Conservation (phyloP, 2,113 vertebrate genomes). For the Prolemur simus region DNA sequence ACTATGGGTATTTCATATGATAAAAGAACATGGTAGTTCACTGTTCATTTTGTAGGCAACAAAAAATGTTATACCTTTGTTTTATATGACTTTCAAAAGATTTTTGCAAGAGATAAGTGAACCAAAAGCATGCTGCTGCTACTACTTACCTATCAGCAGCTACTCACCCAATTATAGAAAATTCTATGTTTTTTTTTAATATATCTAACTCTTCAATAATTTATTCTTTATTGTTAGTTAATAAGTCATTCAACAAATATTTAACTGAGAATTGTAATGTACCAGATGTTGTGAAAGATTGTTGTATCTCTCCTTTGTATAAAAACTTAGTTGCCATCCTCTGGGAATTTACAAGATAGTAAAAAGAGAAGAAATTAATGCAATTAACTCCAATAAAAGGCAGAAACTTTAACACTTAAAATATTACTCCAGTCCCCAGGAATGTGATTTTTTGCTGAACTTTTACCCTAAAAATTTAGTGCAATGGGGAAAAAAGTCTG, state of each 20-base stretch:
- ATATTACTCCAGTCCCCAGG: not conserved
- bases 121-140: not conserved
- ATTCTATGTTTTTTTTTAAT: not conserved
- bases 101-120: not conserved
- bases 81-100: not conserved
- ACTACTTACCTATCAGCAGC: not conserved
- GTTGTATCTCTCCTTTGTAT: not conserved
- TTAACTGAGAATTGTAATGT: not conserved
- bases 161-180: not conserved
- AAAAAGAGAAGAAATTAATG: not conserved
- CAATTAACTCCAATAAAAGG: not conserved
- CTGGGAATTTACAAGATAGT: not conserved
- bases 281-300: not conserved
- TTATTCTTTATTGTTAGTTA: not conserved
- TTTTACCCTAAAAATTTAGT: not conserved
- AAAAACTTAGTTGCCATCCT: not conserved
- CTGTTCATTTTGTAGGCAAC: not conserved
- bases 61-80: not conserved
- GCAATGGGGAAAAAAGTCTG: accelerated
- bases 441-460: not conserved
- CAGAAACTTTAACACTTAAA: not conserved
- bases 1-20: not conserved
- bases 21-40: not conserved
- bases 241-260: not conserved
- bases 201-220: not conserved